phyloP scores from a whole-genome alignment of 2,888 invertebrate genomes.

The Hydrotaea cyrtoneurina region DNA sequence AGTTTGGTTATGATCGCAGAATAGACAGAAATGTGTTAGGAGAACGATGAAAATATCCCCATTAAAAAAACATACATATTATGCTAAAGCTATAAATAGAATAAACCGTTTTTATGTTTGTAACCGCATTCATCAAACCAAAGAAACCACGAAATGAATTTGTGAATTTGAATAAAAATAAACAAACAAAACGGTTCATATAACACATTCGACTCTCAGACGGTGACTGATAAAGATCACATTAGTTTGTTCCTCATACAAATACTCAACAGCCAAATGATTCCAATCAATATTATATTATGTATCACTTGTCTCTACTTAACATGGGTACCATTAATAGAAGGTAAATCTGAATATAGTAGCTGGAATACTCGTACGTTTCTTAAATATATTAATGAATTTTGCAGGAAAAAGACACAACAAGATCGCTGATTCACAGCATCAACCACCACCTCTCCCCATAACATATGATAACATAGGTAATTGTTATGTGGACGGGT shows the following conservation, averaged over 20 bases:
- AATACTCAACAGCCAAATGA: background rate
- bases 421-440: background rate
- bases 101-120: too few species aligned
- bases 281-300: background rate
- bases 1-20: too few species aligned
- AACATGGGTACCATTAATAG: background rate
- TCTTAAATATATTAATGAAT: too few species aligned
- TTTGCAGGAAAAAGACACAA: background rate
- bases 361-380: too few species aligned
- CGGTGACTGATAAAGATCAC: background rate
- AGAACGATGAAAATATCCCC: too few species aligned
- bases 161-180: background rate
- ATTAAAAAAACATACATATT: too few species aligned
- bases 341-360: background rate
- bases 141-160: background rate
- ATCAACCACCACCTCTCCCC: background rate
- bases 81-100: too few species aligned
- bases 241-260: background rate
- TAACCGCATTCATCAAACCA: conserved; percentile 1
- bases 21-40: too few species aligned
- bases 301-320: background rate
- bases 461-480: conserved; percentile 24
- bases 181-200: conserved; percentile 2
- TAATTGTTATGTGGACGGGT: conserved; percentile 26
- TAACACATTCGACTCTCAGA: background rate